Conservation (phyloP, 2,113 vertebrate genomes). For the Mesocricetus auratus region DNA sequence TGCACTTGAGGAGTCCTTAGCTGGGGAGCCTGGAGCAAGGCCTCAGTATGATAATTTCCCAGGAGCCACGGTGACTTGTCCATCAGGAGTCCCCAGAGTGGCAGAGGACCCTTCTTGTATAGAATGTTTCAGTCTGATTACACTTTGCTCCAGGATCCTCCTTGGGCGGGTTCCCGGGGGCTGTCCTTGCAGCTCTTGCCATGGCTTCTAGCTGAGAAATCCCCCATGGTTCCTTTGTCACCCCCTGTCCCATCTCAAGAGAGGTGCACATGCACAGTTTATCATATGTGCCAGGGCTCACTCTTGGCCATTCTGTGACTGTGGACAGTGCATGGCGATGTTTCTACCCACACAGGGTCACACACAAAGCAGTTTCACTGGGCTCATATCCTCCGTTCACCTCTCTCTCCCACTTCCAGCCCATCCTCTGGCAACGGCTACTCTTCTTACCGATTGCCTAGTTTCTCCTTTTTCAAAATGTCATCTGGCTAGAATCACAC, state of each 20-base stretch:
- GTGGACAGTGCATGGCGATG: neutral
- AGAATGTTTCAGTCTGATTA: accelerated
- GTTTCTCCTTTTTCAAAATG: neutral
- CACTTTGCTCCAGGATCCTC: neutral
- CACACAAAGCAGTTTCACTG: neutral
- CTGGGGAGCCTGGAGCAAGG: neutral
- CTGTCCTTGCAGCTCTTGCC: neutral
- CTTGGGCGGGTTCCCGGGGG: neutral
- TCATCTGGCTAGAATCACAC: neutral
- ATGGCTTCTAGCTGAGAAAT: neutral
- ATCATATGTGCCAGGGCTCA: neutral
- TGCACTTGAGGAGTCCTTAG: neutral
- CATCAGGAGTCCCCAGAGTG: neutral
- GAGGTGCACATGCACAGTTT: neutral
- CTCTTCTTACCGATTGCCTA: neutral
- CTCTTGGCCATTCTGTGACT: neutral
- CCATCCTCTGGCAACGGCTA: neutral
- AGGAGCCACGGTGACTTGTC: neutral
- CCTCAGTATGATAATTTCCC: neutral
- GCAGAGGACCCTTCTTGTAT: accelerated
- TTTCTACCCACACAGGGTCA: neutral
- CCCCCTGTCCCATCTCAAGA: neutral
- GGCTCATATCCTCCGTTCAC: neutral
- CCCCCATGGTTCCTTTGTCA: neutral
- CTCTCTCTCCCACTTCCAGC: neutral